Evolutionary conservation across 2,113 vertebrate species (phyloP), one percentile per base, ranked within the genome.

Genomic region (Silurus asotus): DNA sequence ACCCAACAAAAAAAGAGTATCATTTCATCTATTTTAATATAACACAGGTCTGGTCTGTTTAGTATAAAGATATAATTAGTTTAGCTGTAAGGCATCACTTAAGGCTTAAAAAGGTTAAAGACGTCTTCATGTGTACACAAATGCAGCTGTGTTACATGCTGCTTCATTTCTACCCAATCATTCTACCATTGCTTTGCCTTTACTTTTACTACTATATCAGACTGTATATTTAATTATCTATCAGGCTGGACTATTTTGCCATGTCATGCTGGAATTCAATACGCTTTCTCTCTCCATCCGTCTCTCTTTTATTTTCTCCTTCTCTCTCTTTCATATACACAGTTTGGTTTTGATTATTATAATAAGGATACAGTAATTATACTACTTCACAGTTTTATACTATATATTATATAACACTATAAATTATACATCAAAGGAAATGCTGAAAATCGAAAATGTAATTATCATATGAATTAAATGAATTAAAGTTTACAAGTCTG

Each of bases 211-310:
- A 70, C 45, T 53, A 25, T 45, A 78, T 86, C 64, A 83, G 74
- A 86, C 86, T 83, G 78, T 78, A 69, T 83, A 62, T n/a, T 58
- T 55, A 64, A 88, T 86, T 79, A 86, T 76, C 56, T 51, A 25
- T 64, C 25, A 23, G 19, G 45, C 74, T 86, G 45, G 13, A 79
- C 62, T 85, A 51, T 59, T 37, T 86, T 59, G n/a, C 37, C 23
- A n/a, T 51, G 51, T 48, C 58, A 55, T 78, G 19, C n/a, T 77
- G 8, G 28, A 1, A 23, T 67, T 76, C 15, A 15, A 23, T 45
- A 37, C 8, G n/a, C 56, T 67, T 3, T 56, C 55, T 58, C 59
- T 62, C 17, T 62, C 19, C 20, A 14, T 62, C 59, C 20, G 9
- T 28, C 72, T 76, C 48, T 76, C 45, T 70, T 28, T 67, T 10